phyloP scores from a whole-genome alignment of 2,888 invertebrate genomes.

The Brenthis hecate region DNA sequence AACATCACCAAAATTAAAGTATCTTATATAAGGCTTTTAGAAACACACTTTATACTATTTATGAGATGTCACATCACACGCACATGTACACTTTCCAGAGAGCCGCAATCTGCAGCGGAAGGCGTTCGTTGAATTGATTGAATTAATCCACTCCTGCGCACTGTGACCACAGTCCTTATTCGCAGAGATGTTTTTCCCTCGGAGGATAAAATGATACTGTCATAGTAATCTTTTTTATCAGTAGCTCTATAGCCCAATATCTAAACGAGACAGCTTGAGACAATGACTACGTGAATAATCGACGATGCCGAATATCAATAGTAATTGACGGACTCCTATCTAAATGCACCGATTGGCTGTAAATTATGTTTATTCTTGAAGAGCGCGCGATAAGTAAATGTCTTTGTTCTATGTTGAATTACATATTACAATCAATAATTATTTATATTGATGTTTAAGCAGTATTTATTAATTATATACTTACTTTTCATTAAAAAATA shows the following conservation, averaged over 20 bases:
- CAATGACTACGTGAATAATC: slow-evolving; percentile 60
- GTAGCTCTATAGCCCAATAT: slow-evolving; percentile 54
- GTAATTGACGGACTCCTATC: slow-evolving; percentile 58
- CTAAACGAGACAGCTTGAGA: slow-evolving; percentile 55
- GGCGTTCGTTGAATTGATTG: slow-evolving; percentile 72
- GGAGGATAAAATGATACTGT: slow-evolving; percentile 72
- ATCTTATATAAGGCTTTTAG: slow-evolving; percentile 21
- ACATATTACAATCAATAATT: slow-evolving; percentile 12
- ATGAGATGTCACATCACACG: slow-evolving; percentile 9
- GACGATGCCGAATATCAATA: slow-evolving; percentile 59
- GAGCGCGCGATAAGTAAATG: slow-evolving; percentile 57
- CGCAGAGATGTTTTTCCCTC: slow-evolving; percentile 57
- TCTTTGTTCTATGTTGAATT: slow-evolving; percentile 45
- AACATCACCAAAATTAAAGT: slow-evolving; percentile 42
- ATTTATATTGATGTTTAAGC: neutral
- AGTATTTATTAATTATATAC: slow-evolving; percentile 1
- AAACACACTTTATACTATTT: slow-evolving; percentile 31
- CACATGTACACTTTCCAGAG: slow-evolving; percentile 38
- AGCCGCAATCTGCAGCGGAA: slow-evolving; percentile 67
- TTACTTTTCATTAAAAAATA: too few species aligned
- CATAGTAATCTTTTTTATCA: slow-evolving; percentile 78
- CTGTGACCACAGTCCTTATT: slow-evolving; percentile 35
- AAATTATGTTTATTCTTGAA: slow-evolving; percentile 63
- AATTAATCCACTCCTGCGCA: slow-evolving; percentile 56
- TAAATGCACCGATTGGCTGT: slow-evolving; percentile 66